Base-by-base conservation (phyloP, 2,113 vertebrate species). In the Tor tambroides region DNA sequence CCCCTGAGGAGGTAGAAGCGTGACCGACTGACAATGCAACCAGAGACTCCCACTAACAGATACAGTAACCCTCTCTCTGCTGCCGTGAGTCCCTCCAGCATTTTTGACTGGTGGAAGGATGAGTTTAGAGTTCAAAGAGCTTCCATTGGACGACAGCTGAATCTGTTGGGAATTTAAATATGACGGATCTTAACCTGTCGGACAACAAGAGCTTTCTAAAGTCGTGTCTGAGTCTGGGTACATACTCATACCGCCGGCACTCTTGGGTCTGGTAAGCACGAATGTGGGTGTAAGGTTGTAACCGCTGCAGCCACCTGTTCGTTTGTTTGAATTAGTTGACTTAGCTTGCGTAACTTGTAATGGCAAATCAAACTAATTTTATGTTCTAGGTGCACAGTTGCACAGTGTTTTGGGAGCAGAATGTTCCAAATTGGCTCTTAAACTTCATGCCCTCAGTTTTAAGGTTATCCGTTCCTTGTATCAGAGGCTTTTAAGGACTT, bases 221-320 rank as follows among this genome's bases (percentile, higher is more conserved):
- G 65, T 49, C 72, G 49, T 84, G 81, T 9, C 26, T 87, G 32
- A 85, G 63, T 26, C 51, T 87, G 78, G 75, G 85, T 26, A 63
- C 56, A 1, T 90, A 85, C 80, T 86, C 89, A 1, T 90, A 89
- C 46, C 87, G 89, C 41, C 86, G 89, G 1, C 90, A 89, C 83
- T 90, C 89, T 74, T 91, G 90, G 90, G 86, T 91, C 80, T 90
- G 90, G 90, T 91, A 83, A 78, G 90, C 87, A 59, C 14, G n/a
- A 46, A 35, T 79, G 23, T 30, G n/a, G 78, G 63, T 65, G 86
- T 14, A 74, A 17, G 49, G 69, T 74, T 74, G 51, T 83, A 83
- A 19, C 80, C 43, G 15, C 19, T 51, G 26, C 17, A 32, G 28
- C 43, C 43, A 51, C 63, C 63, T 83, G 80, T 67, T 82, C 0